Conservation (phyloP, 2,888 invertebrate species). For the Polyploca ridens region DNA sequence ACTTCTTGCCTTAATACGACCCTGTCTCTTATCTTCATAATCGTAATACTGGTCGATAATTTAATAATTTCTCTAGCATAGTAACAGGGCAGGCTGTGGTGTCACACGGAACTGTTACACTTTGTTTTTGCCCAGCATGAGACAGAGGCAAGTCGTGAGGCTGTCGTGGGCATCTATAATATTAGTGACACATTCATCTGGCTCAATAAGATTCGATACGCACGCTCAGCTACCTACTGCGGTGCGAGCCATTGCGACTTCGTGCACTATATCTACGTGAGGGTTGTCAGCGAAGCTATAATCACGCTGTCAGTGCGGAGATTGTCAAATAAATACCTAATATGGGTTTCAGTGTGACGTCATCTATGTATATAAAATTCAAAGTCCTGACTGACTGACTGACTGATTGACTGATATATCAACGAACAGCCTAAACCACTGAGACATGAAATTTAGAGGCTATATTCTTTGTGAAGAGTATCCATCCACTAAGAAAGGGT, state of each 20-base stretch:
- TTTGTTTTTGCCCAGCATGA: not conserved
- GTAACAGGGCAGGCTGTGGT: not conserved
- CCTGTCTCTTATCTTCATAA: not conserved
- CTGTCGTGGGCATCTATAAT: constrained; percentile 26
- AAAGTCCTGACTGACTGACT: too few relatives aligned
- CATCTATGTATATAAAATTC: too few relatives aligned
- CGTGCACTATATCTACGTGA: not conserved
- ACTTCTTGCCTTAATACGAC: not conserved
- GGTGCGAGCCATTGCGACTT: not conserved
- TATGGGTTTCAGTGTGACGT: too few relatives aligned
- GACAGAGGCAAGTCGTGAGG: constrained; percentile 25
- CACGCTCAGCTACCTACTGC: constrained; percentile 21
- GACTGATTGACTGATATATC: too few relatives aligned
- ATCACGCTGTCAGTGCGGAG: not conserved
- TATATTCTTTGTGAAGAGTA: too few relatives aligned
- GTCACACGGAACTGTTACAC: not conserved
- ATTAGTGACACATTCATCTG: constrained; percentile 25
- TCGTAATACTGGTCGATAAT: not conserved
- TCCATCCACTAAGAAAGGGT: too few relatives aligned
- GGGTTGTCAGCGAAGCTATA: not conserved
- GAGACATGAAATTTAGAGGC: too few relatives aligned
- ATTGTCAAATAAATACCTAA: not conserved
- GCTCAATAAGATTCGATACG: constrained; percentile 33
- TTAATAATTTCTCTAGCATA: not conserved
- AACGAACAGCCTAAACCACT: too few relatives aligned